Evolutionary conservation across 1,140 invertebrate species (phyloP).

Genomic region (Papilio machaon): DNA sequence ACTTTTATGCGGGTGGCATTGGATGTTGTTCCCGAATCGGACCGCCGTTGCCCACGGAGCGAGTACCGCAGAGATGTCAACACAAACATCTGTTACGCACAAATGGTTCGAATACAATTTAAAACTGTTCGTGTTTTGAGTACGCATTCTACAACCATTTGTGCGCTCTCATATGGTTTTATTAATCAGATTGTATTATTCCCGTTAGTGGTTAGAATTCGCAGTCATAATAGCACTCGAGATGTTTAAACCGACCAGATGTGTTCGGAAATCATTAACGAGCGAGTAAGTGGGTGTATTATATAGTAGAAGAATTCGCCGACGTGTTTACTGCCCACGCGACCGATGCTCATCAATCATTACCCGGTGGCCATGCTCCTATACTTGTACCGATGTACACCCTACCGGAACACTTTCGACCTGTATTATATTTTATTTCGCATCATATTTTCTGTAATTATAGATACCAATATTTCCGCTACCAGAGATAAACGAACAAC

Average conservation of each 20-base stretch:
- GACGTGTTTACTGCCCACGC: constrained; percentile 64
- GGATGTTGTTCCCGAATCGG: constrained; percentile 69
- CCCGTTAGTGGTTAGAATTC: constrained; percentile 9
- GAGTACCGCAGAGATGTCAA: constrained; percentile 51
- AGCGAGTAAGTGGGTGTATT: constrained; percentile 58
- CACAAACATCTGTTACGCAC: constrained; percentile 55
- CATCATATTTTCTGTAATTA: background rate
- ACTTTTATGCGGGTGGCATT: constrained; percentile 72
- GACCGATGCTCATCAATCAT: constrained; percentile 70
- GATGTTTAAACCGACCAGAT: constrained; percentile 35
- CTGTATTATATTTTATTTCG: background rate
- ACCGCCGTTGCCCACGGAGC: constrained; percentile 64
- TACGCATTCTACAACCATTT: constrained; percentile 27
- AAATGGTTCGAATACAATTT: constrained; percentile 41
- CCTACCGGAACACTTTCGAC: background rate
- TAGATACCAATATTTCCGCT: background rate
- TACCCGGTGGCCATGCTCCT: constrained; percentile 50
- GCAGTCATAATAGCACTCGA: background rate
- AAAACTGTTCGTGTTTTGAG: constrained; percentile 31
- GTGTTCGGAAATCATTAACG: constrained; percentile 52
- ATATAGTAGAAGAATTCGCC: constrained; percentile 57
- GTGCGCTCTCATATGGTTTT: constrained; percentile 23
- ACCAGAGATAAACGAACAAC: background rate
- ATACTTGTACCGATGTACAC: background rate
- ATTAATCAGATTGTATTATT: constrained; percentile 30